These are phyloP conservation scores for Bos javanicus DNA, from an alignment of 2,113 vertebrate species.

Conservation along the genomic window DNA sequence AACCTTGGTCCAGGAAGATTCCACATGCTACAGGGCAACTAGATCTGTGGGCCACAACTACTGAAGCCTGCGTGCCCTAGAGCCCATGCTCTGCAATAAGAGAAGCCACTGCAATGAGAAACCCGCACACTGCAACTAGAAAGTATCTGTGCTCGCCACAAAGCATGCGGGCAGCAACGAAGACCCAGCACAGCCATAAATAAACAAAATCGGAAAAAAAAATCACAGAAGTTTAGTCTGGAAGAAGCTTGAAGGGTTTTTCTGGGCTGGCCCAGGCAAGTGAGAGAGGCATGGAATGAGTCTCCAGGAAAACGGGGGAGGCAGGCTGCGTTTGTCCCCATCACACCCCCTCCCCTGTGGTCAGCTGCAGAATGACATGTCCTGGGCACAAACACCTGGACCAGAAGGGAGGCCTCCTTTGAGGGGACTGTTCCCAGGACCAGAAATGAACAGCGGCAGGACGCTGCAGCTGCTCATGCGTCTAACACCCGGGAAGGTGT, in stretches of 20 bases:
- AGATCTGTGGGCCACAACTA: not conserved
- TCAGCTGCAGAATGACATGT: not conserved
- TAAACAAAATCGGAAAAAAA: not conserved
- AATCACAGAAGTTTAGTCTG: not conserved
- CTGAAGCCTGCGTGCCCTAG: not conserved
- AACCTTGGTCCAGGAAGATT: not conserved
- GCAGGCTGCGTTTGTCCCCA: not conserved
- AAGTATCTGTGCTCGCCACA: not conserved
- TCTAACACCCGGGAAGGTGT: accelerated
- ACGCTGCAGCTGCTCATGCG: accelerated
- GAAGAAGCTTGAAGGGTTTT: not conserved
- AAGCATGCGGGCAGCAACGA: not conserved
- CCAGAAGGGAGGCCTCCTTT: not conserved
- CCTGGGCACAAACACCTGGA: not conserved
- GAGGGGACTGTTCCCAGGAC: not conserved
- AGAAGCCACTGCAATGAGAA: not conserved
- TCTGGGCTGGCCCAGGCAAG: not conserved
- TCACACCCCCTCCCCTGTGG: accelerated
- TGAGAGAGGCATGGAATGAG: not conserved
- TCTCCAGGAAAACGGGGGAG: accelerated
- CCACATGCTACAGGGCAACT: not conserved
- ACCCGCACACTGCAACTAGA: not conserved
- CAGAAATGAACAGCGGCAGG: not conserved
- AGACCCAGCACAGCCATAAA: not conserved
- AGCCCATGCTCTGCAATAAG: not conserved